These are phyloP conservation scores for Halcyon smyrnensis DNA, from an alignment of 2,797 vertebrate species.

Conservation along the genomic window DNA sequence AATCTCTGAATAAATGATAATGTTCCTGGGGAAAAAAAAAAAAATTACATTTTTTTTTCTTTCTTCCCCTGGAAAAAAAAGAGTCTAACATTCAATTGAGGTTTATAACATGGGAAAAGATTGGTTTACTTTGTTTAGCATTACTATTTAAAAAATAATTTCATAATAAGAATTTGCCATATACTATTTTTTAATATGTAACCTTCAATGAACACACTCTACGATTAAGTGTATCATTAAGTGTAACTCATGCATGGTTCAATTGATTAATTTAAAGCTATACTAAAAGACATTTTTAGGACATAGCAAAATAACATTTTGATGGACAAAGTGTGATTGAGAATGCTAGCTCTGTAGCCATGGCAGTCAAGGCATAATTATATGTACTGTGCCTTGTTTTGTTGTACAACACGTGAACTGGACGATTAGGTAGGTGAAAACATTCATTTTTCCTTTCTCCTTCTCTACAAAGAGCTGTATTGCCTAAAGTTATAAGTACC, in stretches of 20 bases:
- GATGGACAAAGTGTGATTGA: neutral
- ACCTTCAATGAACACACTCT: neutral
- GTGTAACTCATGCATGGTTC: neutral
- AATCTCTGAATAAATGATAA: neutral
- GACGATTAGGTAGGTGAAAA: neutral
- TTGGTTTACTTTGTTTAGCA: neutral
- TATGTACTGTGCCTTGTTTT: neutral
- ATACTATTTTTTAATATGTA: neutral
- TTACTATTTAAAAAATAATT: neutral
- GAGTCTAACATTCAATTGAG: neutral
- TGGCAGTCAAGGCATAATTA: neutral
- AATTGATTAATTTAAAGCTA: neutral
- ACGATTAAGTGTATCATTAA: neutral
- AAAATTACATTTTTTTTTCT: neutral
- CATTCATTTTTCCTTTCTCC: neutral
- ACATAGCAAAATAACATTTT: neutral
- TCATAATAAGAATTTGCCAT: neutral
- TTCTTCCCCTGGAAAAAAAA: neutral
- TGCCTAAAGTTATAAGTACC: neutral
- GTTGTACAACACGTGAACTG: neutral
- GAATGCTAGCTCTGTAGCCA: neutral
- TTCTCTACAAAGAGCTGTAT: neutral
- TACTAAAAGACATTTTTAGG: neutral
- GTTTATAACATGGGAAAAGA: neutral
- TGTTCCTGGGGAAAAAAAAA: neutral